A percentile compares a stretch with the other conserved stretches of the same genome.
phyloP scores from a whole-genome alignment of 1,140 invertebrate genomes.

The Caenorhabditis briggsae region DNA sequence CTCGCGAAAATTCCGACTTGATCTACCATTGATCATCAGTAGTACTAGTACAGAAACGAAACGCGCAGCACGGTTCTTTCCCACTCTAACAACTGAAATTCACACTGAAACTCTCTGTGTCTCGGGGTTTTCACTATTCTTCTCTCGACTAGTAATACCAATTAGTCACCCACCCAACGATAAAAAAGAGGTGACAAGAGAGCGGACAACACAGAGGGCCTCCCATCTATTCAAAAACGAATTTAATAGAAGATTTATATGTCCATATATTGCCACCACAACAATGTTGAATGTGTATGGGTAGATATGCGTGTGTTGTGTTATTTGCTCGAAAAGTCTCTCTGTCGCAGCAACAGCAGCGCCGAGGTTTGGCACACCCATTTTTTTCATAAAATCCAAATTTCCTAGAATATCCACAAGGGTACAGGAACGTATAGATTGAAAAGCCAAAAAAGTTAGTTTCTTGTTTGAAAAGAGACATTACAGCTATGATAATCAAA shows the following conservation, averaged over 20 bases:
- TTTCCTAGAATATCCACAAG: background rate
- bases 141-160: constrained; percentile 16
- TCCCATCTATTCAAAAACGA: constrained; percentile 2
- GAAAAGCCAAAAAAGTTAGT: too few relatives aligned
- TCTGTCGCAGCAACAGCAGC: background rate
- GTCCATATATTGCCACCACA: background rate
- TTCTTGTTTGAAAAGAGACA: too few relatives aligned
- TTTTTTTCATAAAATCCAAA: constrained; percentile 13
- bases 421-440: too few relatives aligned
- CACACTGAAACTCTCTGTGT: background rate
- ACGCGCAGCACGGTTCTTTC: background rate
- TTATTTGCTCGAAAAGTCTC: constrained; percentile 31
- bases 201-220: background rate
- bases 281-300: background rate
- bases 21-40: constrained; percentile 8
- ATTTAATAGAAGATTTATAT: constrained; percentile 6
- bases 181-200: background rate
- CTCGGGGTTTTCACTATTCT: background rate
- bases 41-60: constrained; percentile 17
- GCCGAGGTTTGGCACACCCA: constrained; percentile 9
- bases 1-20: background rate
- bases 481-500: background rate
- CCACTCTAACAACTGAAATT: background rate
- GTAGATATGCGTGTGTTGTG: constrained; percentile 1
- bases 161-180: background rate